Evolutionary conservation across 2,113 vertebrate genomes (phyloP).

Genomic region (Vicugna pacos): DNA sequence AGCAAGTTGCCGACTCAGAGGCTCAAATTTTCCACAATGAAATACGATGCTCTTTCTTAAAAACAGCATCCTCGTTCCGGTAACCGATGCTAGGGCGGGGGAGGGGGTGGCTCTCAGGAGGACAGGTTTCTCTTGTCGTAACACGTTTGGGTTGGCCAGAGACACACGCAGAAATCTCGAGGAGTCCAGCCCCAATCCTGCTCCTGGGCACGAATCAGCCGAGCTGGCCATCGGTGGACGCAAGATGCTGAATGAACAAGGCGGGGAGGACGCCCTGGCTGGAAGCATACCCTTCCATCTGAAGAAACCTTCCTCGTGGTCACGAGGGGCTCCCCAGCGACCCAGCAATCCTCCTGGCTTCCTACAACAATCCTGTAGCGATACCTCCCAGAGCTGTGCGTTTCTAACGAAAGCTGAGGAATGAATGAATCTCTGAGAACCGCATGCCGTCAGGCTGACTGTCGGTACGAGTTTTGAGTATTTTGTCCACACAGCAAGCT

Average conservation of each 20-base stretch:
- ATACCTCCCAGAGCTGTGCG: accelerated
- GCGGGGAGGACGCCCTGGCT: accelerated
- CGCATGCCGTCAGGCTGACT: neutral
- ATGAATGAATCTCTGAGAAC: neutral
- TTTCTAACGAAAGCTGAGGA: neutral
- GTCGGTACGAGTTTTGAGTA: too few species aligned
- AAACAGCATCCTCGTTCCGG: slow-evolving; percentile 68
- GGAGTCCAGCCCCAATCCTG: accelerated
- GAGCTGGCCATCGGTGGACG: accelerated
- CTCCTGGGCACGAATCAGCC: neutral
- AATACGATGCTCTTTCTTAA: slow-evolving; percentile 63
- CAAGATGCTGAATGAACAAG: neutral
- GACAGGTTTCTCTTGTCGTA: neutral
- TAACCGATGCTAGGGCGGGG: accelerated
- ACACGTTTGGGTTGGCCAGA: neutral
- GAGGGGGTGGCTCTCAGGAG: neutral
- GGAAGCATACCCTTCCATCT: too few species aligned
- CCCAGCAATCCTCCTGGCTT: neutral
- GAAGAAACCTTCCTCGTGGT: neutral
- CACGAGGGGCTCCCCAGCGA: too few species aligned
- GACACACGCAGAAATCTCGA: neutral
- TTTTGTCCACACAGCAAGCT: neutral
- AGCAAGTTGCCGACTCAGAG: neutral
- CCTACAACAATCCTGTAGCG: neutral
- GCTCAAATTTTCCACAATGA: slow-evolving; percentile 67